A percentile compares a stretch with the other conserved stretches of the same genome.
Conservation (phyloP, 2,888 invertebrate genomes). For the Athalia rosae region DNA sequence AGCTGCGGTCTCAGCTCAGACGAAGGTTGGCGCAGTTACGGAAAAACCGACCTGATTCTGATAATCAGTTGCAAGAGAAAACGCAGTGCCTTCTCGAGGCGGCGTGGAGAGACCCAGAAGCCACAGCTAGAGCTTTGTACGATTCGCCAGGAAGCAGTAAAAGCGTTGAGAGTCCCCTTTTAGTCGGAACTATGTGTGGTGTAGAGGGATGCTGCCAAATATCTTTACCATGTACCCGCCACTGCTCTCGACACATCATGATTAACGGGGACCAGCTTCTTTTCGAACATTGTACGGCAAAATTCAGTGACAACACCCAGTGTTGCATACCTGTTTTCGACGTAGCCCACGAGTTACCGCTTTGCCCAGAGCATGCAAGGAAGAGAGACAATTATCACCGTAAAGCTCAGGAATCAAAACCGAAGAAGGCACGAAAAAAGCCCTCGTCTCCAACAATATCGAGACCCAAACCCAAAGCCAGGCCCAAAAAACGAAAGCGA, state of each 20-base stretch:
- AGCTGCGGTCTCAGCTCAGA: slow-evolving; percentile 72
- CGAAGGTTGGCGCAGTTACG: slow-evolving; percentile 74
- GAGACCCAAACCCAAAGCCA: slow-evolving; percentile 73
- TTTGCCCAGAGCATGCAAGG: slow-evolving; percentile 90
- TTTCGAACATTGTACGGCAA: slow-evolving; percentile 87
- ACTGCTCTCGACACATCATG: slow-evolving; percentile 91
- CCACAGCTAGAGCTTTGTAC: slow-evolving; percentile 51
- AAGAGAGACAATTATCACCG: slow-evolving; percentile 90
- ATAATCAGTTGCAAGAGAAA: slow-evolving; percentile 58
- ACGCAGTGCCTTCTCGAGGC: slow-evolving; percentile 63
- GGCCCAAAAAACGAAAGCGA: slow-evolving; percentile 74
- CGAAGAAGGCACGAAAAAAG: slow-evolving; percentile 82
- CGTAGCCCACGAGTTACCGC: slow-evolving; percentile 85
- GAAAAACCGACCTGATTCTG: slow-evolving; percentile 63
- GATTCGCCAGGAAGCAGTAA: slow-evolving; percentile 55
- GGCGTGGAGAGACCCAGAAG: slow-evolving; percentile 63
- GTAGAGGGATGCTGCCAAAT: slow-evolving; percentile 71
- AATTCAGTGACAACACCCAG: slow-evolving; percentile 86
- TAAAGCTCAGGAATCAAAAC: slow-evolving; percentile 84
- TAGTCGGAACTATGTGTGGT: slow-evolving; percentile 67
- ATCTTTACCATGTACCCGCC: slow-evolving; percentile 86
- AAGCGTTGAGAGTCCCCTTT: slow-evolving; percentile 60
- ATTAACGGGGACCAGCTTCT: slow-evolving; percentile 88
- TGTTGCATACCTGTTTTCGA: slow-evolving; percentile 88
- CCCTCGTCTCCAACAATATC: slow-evolving; percentile 76